phyloP scores from a whole-genome alignment of 1,140 invertebrate species.

The Latrodectus geometricus region DNA sequence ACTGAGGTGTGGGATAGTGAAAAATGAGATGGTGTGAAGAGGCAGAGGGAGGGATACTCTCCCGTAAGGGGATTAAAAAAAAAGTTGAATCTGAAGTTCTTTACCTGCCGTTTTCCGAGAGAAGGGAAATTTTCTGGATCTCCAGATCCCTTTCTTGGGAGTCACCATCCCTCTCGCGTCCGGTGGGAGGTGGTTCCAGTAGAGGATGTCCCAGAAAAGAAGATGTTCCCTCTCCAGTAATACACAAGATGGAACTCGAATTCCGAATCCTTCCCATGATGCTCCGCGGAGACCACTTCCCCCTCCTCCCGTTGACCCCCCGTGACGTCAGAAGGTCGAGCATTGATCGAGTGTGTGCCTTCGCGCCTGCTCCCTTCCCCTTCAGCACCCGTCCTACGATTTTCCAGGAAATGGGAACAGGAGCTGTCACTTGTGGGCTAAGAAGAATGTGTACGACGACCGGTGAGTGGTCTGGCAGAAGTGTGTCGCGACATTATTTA shows the following conservation, averaged over 20 bases:
- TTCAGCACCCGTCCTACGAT: not conserved
- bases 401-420: not conserved
- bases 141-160: slow-evolving; percentile 58
- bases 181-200: not conserved
- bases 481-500: no score
- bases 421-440: no score
- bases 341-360: slow-evolving; percentile 30
- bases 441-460: no score
- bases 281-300: not conserved
- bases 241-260: slow-evolving; percentile 36
- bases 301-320: not conserved
- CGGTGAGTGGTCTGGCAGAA: no score
- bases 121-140: slow-evolving; percentile 47
- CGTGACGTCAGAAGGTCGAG: slow-evolving; percentile 42
- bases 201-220: not conserved
- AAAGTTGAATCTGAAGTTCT: not conserved
- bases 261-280: slow-evolving; percentile 27
- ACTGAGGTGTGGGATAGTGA: no score
- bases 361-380: not conserved
- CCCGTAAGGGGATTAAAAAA: not conserved
- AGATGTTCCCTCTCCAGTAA: not conserved
- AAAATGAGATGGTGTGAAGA: not conserved
- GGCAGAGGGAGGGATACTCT: not conserved
- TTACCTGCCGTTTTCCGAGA: slow-evolving; percentile 46
- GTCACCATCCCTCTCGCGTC: slow-evolving; percentile 43